Base-by-base conservation (phyloP, 2,113 vertebrate species). In the Tautogolabrus adspersus region DNA sequence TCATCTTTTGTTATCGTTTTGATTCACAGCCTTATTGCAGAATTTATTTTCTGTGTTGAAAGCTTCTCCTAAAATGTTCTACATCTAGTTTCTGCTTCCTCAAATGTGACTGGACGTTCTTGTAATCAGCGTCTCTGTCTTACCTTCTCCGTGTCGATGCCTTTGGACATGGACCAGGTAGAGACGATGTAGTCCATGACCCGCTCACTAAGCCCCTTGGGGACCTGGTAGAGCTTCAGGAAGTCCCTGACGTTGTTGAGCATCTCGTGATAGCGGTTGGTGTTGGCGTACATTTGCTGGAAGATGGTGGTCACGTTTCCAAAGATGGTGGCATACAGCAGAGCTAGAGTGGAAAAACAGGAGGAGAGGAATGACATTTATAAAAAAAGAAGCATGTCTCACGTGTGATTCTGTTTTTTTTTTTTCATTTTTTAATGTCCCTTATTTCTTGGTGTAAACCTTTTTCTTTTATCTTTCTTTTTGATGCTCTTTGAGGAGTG, bases 171-270 rank as follows among this genome's bases (percentile, higher is more conserved):
- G 88, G 97, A 97, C 97, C 97, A 99, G 0, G 97, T 98, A 62
- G 97, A 98, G 73, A 99, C 98, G 66, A 99, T 98, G 84, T 98
- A 99, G 95, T 99, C 97, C 97, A 99, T 99, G 59, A 99, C 97
- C 67, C 97, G 93, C 91, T 99, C 98, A 72, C 98, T 99, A 89
- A 99, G 96, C 82, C 97, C 97, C 92, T 97, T 98, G 37, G 97
- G 98, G 72, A 99, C 98, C 94, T 99, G 98, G 94, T 99, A 99
- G 75, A 99, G 95, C 77, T 99, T 98, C 86, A 99, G 94, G 92
- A 99, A 99, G 89, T 99, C 98, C 65, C 98, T 91, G 60, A 98
- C 97, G 0, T 99, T 99, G 94, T 98, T 99, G 82, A 99, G 94
- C 96, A 98, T 97, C 94, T 98, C 97, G 10, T 99, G 97, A 93